A percentile compares a stretch with the other conserved stretches of the same genome.
phyloP scores from a whole-genome alignment of 1,140 invertebrate species.

The Adelges cooleyi region DNA sequence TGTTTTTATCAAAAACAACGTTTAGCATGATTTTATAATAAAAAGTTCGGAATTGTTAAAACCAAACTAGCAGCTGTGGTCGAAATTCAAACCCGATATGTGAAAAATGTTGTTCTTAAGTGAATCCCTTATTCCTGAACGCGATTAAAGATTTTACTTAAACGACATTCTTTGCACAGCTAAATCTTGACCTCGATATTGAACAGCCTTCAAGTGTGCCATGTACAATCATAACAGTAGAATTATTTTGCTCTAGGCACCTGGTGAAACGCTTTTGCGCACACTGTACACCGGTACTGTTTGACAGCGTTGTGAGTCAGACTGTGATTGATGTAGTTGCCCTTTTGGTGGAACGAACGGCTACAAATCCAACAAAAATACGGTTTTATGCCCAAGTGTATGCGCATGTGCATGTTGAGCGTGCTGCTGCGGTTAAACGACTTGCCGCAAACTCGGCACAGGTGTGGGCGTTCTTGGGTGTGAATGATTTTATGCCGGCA shows the following conservation, averaged over 20 bases:
- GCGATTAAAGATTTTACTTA: neutral
- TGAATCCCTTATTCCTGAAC: too few relatives aligned
- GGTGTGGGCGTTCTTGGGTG: conserved; percentile 92
- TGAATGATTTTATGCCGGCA: conserved; percentile 99
- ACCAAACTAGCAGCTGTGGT: too few relatives aligned
- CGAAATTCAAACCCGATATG: too few relatives aligned
- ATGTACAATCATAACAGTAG: neutral
- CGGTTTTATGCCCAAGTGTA: conserved; percentile 93
- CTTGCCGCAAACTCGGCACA: conserved; percentile 89
- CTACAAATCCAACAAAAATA: conserved; percentile 91
- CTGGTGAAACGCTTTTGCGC: conserved; percentile 46
- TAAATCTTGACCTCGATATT: neutral
- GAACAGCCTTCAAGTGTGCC: neutral
- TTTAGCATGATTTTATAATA: neutral
- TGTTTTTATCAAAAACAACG: neutral
- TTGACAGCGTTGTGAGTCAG: conserved; percentile 95
- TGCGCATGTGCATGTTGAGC: conserved; percentile 90
- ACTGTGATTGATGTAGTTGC: conserved; percentile 96
- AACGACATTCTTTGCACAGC: neutral
- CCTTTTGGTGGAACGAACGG: conserved; percentile 96
- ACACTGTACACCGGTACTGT: conserved; percentile 89
- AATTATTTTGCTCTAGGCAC: neutral
- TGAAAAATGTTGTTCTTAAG: too few relatives aligned
- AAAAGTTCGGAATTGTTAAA: neutral
- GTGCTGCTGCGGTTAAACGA: conserved; percentile 96